Conservation (phyloP, 2,113 vertebrate genomes). For the Antechinus stuartii region DNA sequence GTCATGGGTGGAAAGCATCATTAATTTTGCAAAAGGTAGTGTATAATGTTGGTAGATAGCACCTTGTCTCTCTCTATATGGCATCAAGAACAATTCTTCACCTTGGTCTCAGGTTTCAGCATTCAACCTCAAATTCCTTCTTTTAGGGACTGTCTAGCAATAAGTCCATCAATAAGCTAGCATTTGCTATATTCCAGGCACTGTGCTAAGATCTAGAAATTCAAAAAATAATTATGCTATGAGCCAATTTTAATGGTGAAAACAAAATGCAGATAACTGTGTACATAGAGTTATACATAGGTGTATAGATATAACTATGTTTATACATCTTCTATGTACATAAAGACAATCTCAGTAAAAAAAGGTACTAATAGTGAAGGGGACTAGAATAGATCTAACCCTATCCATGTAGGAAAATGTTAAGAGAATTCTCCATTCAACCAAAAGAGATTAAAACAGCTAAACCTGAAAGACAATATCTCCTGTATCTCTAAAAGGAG, state of each 20-base stretch:
- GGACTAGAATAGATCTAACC: background rate
- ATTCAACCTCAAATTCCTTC: background rate
- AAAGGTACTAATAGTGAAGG: background rate
- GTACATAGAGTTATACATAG: background rate
- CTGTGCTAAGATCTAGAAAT: background rate
- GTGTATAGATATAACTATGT: too few relatives aligned
- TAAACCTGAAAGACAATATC: too few relatives aligned
- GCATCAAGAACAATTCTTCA: background rate
- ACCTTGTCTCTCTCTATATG: background rate
- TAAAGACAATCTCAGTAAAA: background rate
- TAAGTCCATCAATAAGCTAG: background rate
- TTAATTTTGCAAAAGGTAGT: background rate
- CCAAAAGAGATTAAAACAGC: too few relatives aligned
- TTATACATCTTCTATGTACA: background rate
- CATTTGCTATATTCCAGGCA: background rate
- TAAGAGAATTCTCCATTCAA: too few relatives aligned
- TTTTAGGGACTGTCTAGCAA: background rate
- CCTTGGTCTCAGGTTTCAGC: background rate
- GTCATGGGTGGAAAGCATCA: background rate
- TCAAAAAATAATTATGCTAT: background rate
- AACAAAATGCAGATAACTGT: background rate
- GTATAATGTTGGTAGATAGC: background rate
- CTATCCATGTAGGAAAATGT: too few relatives aligned
- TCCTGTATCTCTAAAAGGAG: too few relatives aligned
- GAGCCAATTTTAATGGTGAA: background rate